Evolutionary conservation across 2,113 vertebrate genomes (phyloP).

Genomic region (Gnathonemus echidnorhynchus): DNA sequence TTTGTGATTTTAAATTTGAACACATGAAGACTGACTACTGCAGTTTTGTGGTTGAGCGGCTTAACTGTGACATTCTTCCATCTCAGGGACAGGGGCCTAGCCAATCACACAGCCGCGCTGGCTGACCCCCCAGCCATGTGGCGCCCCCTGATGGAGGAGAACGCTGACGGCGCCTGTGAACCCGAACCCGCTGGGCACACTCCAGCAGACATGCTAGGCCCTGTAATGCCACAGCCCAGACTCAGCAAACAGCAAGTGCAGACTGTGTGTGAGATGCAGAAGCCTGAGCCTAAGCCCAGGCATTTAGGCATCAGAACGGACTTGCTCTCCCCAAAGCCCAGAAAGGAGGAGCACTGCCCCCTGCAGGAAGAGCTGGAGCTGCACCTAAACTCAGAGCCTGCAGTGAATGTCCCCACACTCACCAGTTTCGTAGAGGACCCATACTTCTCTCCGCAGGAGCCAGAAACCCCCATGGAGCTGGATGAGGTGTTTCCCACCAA

Average conservation of each 20-base stretch:
- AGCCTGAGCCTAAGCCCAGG: not conserved
- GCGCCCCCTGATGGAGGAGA: not conserved
- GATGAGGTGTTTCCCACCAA: not conserved
- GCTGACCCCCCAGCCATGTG: not conserved
- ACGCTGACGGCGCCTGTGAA: not conserved
- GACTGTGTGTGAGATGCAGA: not conserved
- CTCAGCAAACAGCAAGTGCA: constrained; percentile 10
- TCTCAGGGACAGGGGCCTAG: constrained; percentile 9
- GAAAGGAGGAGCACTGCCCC: not conserved
- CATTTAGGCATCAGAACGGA: not conserved
- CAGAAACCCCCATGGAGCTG: not conserved
- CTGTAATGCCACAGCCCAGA: not conserved
- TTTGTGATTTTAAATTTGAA: not conserved
- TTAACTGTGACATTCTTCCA: not conserved
- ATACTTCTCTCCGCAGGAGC: constrained; percentile 46
- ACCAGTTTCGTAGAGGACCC: constrained; percentile 63
- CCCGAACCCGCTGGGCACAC: not conserved
- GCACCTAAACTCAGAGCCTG: not conserved
- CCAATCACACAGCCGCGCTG: not conserved
- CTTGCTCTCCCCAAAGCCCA: not conserved
- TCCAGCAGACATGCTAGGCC: constrained; percentile 13
- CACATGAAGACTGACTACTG: constrained; percentile 12
- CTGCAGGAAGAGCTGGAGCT: not conserved
- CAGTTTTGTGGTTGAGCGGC: not conserved
- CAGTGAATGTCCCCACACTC: not conserved